phyloP scores from a whole-genome alignment of 2,888 invertebrate genomes.

The Strigamia transsilvanica region DNA sequence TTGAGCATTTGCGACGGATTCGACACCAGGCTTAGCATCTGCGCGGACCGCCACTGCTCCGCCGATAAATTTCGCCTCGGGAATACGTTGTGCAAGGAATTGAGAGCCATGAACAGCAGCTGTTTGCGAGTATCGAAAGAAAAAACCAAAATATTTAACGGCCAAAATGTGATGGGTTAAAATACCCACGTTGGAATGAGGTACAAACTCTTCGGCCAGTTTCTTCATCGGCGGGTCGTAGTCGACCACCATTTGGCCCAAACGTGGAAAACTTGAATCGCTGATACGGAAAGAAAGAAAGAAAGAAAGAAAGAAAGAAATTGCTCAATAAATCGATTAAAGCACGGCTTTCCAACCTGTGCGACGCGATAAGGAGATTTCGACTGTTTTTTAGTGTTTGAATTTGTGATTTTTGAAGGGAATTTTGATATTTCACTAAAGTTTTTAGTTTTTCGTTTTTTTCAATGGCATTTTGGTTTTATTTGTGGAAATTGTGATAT shows the following conservation, averaged over 20 bases:
- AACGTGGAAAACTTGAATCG: conserved; percentile 90
- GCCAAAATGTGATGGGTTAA: no score
- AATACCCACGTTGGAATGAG: conserved; percentile 77
- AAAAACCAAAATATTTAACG: not conserved
- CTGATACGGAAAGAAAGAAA: no score
- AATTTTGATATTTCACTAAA: no score
- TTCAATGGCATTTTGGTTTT: no score
- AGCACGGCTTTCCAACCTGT: no score
- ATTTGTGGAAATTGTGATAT: no score
- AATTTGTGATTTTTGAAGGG: no score
- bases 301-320: no score
- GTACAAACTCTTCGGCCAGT: conserved; percentile 94
- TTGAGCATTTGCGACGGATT: conserved; percentile 94
- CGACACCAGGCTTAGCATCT: conserved; percentile 90
- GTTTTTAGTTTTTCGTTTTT: no score
- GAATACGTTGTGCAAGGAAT: conserved; percentile 87
- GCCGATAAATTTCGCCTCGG: conserved; percentile 89
- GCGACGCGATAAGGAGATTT: no score
- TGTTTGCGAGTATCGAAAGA: conserved; percentile 56
- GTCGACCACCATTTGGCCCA: conserved; percentile 97
- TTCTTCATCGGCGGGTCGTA: conserved; percentile 96
- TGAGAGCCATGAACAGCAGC: conserved; percentile 82
- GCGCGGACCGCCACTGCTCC: conserved; percentile 91
- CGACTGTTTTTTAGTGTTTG: no score
- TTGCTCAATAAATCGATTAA: no score